Evolutionary conservation across 2,113 vertebrate species (phyloP).

Genomic region (Microcebus jonahi): DNA sequence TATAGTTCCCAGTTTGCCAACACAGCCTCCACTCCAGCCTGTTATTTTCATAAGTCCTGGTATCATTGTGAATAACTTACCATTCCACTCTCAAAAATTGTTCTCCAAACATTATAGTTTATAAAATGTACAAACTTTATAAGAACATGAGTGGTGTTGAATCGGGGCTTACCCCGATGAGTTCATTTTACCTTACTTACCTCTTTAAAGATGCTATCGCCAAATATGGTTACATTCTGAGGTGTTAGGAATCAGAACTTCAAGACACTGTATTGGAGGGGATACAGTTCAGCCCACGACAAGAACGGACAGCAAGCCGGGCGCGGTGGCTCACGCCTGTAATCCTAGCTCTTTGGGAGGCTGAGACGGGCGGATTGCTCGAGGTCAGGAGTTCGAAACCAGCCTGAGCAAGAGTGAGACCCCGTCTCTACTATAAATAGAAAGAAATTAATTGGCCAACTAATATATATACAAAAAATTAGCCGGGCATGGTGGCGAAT

Average conservation of each 20-base stretch:
- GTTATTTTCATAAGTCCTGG: neutral
- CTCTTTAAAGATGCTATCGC: neutral
- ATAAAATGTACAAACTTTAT: neutral
- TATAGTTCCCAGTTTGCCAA: neutral
- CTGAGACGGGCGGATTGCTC: too few relatives aligned
- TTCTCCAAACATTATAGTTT: neutral
- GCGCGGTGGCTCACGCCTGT: too few relatives aligned
- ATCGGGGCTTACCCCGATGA: neutral
- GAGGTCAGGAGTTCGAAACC: too few relatives aligned
- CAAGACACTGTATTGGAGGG: too few relatives aligned
- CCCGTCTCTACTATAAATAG: too few relatives aligned
- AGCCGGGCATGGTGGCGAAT: too few relatives aligned
- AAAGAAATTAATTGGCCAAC: too few relatives aligned
- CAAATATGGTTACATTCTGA: neutral
- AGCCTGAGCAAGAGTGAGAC: too few relatives aligned
- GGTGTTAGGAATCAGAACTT: neutral
- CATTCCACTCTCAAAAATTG: neutral
- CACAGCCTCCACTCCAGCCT: neutral
- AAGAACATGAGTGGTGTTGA: neutral
- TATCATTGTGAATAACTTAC: neutral
- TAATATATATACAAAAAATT: too few relatives aligned
- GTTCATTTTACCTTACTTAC: neutral
- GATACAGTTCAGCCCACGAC: neutral
- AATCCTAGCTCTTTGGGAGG: too few relatives aligned
- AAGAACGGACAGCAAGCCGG: neutral